A percentile compares a stretch with the other conserved stretches of the same genome.
phyloP scores from a whole-genome alignment of 2,888 invertebrate species.

The Himalopsyche anomala region DNA sequence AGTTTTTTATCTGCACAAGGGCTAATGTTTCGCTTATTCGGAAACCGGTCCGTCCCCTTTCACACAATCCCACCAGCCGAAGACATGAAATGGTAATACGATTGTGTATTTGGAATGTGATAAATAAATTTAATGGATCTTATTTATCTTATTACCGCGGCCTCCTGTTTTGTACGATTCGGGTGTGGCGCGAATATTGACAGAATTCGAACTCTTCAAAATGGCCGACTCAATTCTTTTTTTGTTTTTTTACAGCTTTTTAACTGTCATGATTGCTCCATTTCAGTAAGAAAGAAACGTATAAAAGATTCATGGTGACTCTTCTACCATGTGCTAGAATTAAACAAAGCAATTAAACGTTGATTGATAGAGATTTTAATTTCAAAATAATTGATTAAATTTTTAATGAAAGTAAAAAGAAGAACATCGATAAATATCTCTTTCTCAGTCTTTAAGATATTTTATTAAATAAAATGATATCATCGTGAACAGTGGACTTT shows the following conservation, averaged over 20 bases:
- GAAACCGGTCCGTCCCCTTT: constrained; percentile 33
- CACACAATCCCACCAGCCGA: constrained; percentile 43
- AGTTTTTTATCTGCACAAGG: constrained; percentile 18
- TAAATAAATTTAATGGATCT: constrained; percentile 59
- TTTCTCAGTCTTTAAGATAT: too few relatives aligned
- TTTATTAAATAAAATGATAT: too few relatives aligned
- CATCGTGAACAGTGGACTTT: too few relatives aligned
- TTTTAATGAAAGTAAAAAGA: too few relatives aligned
- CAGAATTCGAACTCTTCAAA: constrained; percentile 4
- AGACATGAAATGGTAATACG: constrained; percentile 51
- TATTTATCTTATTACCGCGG: constrained; percentile 54
- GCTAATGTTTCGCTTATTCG: constrained; percentile 10
- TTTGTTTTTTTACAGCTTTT: neutral
- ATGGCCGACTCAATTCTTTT: constrained; percentile 20
- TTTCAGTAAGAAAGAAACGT: neutral
- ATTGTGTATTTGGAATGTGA: constrained; percentile 59
- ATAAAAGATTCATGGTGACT: neutral
- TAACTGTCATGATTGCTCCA: neutral
- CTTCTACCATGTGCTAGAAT: too few relatives aligned
- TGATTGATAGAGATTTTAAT: too few relatives aligned
- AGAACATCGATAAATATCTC: too few relatives aligned
- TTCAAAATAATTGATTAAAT: too few relatives aligned
- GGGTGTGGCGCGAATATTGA: constrained; percentile 32
- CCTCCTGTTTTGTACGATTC: constrained; percentile 46
- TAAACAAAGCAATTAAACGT: too few relatives aligned